phyloP scores from a whole-genome alignment of 2,888 invertebrate species.

The Drosophila putrida region DNA sequence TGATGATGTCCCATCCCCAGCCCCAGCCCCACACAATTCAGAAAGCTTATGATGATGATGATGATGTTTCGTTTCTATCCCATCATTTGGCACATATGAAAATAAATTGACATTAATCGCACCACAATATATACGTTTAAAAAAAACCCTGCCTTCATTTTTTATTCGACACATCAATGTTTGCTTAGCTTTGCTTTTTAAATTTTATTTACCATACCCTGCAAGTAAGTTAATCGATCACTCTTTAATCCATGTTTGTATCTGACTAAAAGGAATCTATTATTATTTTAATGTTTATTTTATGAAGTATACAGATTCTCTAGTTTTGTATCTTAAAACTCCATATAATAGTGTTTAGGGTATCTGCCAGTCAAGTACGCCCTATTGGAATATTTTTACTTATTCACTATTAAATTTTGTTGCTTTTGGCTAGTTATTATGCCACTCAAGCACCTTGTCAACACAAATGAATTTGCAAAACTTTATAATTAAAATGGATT shows the following conservation, averaged over 20 bases:
- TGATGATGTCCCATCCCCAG: conserved; percentile 25
- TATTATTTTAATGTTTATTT: neutral
- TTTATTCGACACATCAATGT: conserved; percentile 19
- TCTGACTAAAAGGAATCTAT: neutral
- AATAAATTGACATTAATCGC: conserved; percentile 67
- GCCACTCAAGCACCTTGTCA: conserved; percentile 58
- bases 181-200: conserved; percentile 3
- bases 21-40: conserved; percentile 41
- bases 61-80: conserved; percentile 30
- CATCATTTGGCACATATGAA: conserved; percentile 46
- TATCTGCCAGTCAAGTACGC: neutral
- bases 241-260: neutral
- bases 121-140: conserved; percentile 47
- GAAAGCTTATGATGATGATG: conserved; percentile 27
- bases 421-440: conserved; percentile 37
- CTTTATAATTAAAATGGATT: conserved; percentile 46
- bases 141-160: conserved; percentile 24
- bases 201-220: conserved; percentile 17
- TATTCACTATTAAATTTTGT: conserved; percentile 15
- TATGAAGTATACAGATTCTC: neutral
- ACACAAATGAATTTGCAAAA: conserved; percentile 41
- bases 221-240: neutral
- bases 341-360: neutral
- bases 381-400: neutral
- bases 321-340: neutral